Percentiles rank a stretch among this genome's conserved stretches.
phyloP scores from a whole-genome alignment of 1,140 invertebrate species.

The Stratiolaelaps scimitus region DNA sequence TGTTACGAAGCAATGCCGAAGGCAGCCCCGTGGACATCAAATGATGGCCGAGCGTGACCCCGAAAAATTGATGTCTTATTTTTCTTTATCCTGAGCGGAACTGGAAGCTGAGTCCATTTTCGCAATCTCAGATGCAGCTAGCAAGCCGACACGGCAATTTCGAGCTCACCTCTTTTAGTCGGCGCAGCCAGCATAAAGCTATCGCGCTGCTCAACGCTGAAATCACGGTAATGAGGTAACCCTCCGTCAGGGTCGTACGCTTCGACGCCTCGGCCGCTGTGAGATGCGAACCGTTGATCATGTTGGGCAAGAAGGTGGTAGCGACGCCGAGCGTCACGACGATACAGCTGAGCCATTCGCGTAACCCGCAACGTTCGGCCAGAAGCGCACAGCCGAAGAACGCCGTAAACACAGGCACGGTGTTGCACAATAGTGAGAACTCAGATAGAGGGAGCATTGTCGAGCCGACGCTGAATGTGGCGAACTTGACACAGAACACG shows the following conservation, averaged over 20 bases:
- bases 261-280: background rate
- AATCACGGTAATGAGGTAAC: constrained; percentile 3
- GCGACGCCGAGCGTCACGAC: constrained; percentile 14
- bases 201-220: constrained; percentile 8
- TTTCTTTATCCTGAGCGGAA: too few species aligned
- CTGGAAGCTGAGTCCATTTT: too few species aligned
- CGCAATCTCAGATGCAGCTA: too few species aligned
- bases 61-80: too few species aligned
- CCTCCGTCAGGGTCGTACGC: background rate
- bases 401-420: constrained; percentile 20
- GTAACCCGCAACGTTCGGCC: background rate
- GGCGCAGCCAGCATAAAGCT: constrained; percentile 1
- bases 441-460: constrained; percentile 3
- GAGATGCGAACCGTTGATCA: background rate
- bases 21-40: too few species aligned
- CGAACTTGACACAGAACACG: constrained; percentile 12
- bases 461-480: constrained; percentile 13
- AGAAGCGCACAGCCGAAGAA: constrained; percentile 8
- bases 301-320: background rate
- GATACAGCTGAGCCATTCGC: constrained; percentile 4
- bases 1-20: too few species aligned
- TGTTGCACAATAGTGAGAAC: constrained; percentile 19
- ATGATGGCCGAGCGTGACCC: too few species aligned
- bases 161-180: constrained; percentile 10
- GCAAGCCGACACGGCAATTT: background rate